Evolutionary conservation across 2,888 invertebrate species (phyloP).

Genomic region (Cheilosia impressa): DNA sequence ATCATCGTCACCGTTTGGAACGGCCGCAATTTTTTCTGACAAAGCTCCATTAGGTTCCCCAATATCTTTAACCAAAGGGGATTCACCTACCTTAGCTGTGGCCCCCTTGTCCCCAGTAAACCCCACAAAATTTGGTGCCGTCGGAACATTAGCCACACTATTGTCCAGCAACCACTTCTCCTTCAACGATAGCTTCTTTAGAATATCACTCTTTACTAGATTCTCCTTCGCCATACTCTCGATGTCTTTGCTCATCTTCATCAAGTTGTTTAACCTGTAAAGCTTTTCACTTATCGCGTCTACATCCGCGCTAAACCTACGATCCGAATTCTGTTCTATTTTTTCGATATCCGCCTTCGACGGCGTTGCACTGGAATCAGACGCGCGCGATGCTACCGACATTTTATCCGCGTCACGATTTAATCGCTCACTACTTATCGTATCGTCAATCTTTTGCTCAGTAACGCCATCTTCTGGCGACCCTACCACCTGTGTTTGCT

Average conservation of each 20-base stretch:
- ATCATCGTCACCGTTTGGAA: constrained; percentile 54
- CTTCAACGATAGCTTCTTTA: constrained; percentile 82
- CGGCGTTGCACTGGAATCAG: constrained; percentile 63
- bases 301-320: constrained; percentile 81
- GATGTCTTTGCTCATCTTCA: constrained; percentile 83
- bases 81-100: background rate
- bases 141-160: constrained; percentile 69
- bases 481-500: constrained; percentile 61
- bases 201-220: constrained; percentile 82
- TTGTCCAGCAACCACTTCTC: constrained; percentile 83
- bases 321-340: constrained; percentile 80
- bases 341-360: constrained; percentile 81
- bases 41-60: background rate
- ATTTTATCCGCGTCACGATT: constrained; percentile 37
- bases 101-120: constrained; percentile 39
- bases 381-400: constrained; percentile 29
- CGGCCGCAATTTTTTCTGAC: background rate
- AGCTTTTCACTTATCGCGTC: constrained; percentile 83
- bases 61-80: background rate
- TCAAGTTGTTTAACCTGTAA: constrained; percentile 82
- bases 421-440: constrained; percentile 54
- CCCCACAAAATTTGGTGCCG: constrained; percentile 7
- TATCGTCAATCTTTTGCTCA: constrained; percentile 67
- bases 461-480: constrained; percentile 45
- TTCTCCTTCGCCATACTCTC: constrained; percentile 82